These are phyloP conservation scores for Platycheirus rosarum DNA, from an alignment of 2,888 invertebrate species.

Conservation along the genomic window DNA sequence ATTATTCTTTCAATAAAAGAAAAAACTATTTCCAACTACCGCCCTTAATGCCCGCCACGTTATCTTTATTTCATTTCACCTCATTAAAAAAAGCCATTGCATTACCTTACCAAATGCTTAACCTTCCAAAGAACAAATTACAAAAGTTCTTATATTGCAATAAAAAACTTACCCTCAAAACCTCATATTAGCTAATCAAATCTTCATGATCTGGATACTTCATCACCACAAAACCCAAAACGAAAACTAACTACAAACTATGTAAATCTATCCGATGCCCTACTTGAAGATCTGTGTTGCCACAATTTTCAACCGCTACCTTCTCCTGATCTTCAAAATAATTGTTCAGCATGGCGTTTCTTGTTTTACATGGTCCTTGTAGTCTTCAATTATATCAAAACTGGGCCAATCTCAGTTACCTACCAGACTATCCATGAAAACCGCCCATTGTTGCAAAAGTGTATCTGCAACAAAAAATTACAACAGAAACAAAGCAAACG, in stretches of 20 bases:
- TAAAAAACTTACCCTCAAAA: too few species aligned
- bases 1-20: too few species aligned
- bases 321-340: slow-evolving; percentile 2
- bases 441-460: slow-evolving; percentile 31
- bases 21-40: too few species aligned
- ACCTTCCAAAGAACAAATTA: too few species aligned
- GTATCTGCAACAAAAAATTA: not conserved
- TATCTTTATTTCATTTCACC: too few species aligned
- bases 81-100: too few species aligned
- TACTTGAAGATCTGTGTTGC: slow-evolving; percentile 44
- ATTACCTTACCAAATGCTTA: too few species aligned
- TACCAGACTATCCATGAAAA: slow-evolving; percentile 17
- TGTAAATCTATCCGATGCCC: slow-evolving; percentile 63
- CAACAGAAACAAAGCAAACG: slow-evolving; percentile 20
- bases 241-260: slow-evolving; percentile 20
- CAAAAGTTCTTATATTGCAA: too few species aligned
- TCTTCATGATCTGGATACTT: too few species aligned
- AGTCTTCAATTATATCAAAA: slow-evolving; percentile 34
- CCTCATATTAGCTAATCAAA: too few species aligned
- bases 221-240: not conserved
- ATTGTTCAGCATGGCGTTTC: slow-evolving; percentile 11
- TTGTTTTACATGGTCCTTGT: not conserved
- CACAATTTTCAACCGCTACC: slow-evolving; percentile 26
- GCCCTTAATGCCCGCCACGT: too few species aligned
- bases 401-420: slow-evolving; percentile 12